A percentile compares a stretch with the other conserved stretches of the same genome.
These are phyloP conservation scores for Alexandromys fortis DNA, from an alignment of 2,113 vertebrate genomes.

Conservation along the genomic window DNA sequence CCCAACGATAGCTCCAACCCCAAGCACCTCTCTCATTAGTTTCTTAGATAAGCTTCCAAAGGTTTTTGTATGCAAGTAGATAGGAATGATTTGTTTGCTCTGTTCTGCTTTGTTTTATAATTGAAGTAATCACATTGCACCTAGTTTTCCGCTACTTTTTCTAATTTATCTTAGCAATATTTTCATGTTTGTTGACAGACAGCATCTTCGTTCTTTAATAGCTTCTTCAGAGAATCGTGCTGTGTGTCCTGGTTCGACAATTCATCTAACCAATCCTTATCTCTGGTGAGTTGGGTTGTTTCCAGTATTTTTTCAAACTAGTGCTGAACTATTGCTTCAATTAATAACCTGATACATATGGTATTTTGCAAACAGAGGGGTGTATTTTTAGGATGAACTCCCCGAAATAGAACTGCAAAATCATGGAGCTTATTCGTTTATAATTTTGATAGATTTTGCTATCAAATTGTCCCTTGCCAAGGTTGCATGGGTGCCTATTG, in stretches of 20 bases:
- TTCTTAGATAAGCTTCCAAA: neutral
- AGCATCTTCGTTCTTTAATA: conserved; percentile 18
- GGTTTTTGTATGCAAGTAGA: neutral
- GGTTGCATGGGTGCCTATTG: conserved; percentile 6
- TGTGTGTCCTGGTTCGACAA: neutral
- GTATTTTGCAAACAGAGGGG: conserved; percentile 28
- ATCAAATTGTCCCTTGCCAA: neutral
- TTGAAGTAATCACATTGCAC: neutral
- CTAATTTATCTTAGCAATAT: neutral
- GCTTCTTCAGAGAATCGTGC: neutral
- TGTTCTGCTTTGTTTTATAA: neutral
- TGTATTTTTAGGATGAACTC: conserved; percentile 50
- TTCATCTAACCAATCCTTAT: conserved; percentile 33
- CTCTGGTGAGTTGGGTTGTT: conserved; percentile 29
- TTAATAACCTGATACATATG: neutral
- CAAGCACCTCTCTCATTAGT: neutral
- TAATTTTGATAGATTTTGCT: conserved; percentile 60
- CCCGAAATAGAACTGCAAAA: conserved; percentile 39
- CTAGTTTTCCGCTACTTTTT: conserved; percentile 29
- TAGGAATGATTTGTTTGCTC: neutral
- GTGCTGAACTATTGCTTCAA: neutral
- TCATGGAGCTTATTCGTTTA: conserved; percentile 26
- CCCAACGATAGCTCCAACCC: neutral
- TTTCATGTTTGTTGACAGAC: conserved; percentile 4
- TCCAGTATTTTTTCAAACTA: conserved; percentile 5